These are phyloP conservation scores for Dasypus novemcinctus DNA, from an alignment of 2,113 vertebrate genomes.

Conservation along the genomic window DNA sequence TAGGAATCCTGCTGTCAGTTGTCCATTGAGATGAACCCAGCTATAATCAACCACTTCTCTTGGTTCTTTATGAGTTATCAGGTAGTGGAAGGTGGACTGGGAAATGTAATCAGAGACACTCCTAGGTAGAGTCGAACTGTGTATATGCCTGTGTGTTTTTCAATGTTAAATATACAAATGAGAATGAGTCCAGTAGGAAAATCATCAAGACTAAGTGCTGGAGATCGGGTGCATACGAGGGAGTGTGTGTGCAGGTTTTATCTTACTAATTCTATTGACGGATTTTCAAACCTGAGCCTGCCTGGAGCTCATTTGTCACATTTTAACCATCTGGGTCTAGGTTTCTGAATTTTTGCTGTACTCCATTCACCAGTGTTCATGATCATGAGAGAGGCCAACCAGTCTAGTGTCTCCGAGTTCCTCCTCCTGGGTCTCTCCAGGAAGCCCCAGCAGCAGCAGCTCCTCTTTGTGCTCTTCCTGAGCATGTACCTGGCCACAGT, in stretches of 20 bases:
- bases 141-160: not conserved
- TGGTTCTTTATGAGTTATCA: not conserved
- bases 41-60: not conserved
- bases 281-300: not conserved
- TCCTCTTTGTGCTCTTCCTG: slow-evolving; percentile 64
- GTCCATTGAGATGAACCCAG: not conserved
- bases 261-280: not conserved
- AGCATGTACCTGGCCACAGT: not conserved
- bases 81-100: not conserved
- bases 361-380: too few species aligned
- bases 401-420: too few species aligned
- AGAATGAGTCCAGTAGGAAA: not conserved
- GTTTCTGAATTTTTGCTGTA: not conserved
- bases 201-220: not conserved
- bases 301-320: not conserved
- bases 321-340: too few species aligned
- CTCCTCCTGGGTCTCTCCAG: slow-evolving; percentile 71
- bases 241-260: not conserved
- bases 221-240: not conserved
- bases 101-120: not conserved
- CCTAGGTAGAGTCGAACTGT: not conserved
- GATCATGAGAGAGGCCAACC: not conserved
- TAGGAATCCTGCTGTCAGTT: too few species aligned
- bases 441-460: not conserved
- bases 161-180: not conserved